Evolutionary conservation across 2,888 invertebrate species (phyloP), one percentile per base, ranked within the genome.

Genomic region (Drosophila bunnanda): DNA sequence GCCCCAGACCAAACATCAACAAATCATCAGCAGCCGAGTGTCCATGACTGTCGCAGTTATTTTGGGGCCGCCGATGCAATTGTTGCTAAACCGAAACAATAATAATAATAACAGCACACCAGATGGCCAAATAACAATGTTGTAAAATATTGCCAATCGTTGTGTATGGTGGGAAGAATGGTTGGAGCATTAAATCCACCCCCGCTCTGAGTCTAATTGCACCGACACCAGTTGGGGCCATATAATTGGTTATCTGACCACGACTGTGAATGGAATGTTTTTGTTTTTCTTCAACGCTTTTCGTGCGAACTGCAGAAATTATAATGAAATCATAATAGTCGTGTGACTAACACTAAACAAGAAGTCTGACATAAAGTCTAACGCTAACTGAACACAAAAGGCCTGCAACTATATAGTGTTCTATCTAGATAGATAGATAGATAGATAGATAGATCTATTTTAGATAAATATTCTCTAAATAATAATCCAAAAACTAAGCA

Each of bases 21-120:
- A 66, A 54, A 60, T 55, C 44, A 56, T 52, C 43, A 32, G 32
- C 12, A 28, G 13, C 38, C 15, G 36, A n/a, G 22, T 46, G 70
- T 34, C 32, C 56, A 77, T 88, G 78, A 82, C 54, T 72, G 55
- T 72, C 25, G 17, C n/a, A 39, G 50, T 69, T 80, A 75, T 76
- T 76, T 69, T 52, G 53, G 61, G 48, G 50, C 50, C 44, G 46
- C 54, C 65, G 61, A 56, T 30, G 50, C 56, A 43, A 56, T 30
- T 41, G 20, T 17, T n/a, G 56, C 34, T 62, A 64, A 32, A 32
- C 52, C 46, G 50, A 52, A 52, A 52, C 50, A 50, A 50, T 32
- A 52, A 52, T 52, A 52, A 50, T 28, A 57, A 41, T 7, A 34
- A 6, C 43, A 43, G 22, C 44, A 10, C 28, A 30, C 22, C 22